A percentile compares a stretch with the other conserved stretches of the same genome.
phyloP scores from a whole-genome alignment of 2,888 invertebrate species.

The Psylliodes chrysocephalus region DNA sequence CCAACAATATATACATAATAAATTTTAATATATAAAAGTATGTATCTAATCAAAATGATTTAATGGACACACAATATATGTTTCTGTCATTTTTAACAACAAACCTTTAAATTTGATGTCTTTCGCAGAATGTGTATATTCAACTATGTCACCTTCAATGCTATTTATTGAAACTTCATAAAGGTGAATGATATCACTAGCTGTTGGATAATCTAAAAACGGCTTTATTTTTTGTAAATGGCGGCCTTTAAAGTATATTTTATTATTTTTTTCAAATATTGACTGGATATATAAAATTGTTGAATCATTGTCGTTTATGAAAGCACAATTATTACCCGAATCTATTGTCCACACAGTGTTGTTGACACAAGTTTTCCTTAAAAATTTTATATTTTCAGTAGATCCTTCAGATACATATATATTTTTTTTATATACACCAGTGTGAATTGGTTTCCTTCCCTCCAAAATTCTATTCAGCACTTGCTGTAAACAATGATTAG shows the following conservation, averaged over 20 bases:
- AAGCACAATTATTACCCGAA: constrained; percentile 22
- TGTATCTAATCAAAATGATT: no score
- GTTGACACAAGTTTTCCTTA: constrained; percentile 2
- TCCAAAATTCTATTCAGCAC: constrained; percentile 28
- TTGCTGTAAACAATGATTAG: constrained; percentile 38
- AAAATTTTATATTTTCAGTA: neutral
- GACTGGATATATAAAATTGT: constrained; percentile 36
- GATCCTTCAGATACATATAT: no score
- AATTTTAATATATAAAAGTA: no score
- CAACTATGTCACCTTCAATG: neutral
- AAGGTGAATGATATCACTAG: constrained; percentile 23
- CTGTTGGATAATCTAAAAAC: constrained; percentile 32
- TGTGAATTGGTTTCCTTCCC: constrained; percentile 12
- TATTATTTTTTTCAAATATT: constrained; percentile 24
- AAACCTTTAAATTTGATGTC: no score
- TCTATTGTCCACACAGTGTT: constrained; percentile 12
- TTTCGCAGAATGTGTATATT: no score
- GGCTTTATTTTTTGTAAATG: constrained; percentile 9
- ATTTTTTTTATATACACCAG: neutral
- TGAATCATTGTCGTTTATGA: constrained; percentile 16
- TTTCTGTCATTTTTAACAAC: no score
- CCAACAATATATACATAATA: no score
- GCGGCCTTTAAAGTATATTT: no score
- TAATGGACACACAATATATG: no score
- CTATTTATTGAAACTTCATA: constrained; percentile 1